Evolutionary conservation across 2,113 vertebrate species (phyloP), one percentile per base, ranked within the genome.

Genomic region (Petrocephalus microphthalmus): DNA sequence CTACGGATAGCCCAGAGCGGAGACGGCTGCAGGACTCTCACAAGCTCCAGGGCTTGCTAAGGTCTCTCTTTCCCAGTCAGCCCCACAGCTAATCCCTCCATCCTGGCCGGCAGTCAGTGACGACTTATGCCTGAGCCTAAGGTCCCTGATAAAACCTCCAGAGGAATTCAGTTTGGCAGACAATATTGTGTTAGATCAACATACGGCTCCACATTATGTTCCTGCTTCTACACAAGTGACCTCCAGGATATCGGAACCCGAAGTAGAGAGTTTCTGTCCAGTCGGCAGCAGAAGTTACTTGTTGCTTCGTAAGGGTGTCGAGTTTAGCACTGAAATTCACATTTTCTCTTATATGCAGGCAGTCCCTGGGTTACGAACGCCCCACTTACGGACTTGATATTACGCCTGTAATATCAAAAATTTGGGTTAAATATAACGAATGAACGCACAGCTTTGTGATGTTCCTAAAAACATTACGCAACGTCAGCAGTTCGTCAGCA

Each of bases 141-240:
- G 37, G 33, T 7, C 37, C 71, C 29, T 33, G 71, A 37, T 78
- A 54, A 54, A 54, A 87, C 37, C 17, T 64, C 19, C 37, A 47
- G 37, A 64, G 85, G 85, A 87, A 87, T 87, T 87, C 85, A 64
- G 17, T 64, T 87, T 64, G 85, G 37, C 19, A 60, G 85, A 22
- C 52, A 6, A 51, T 51, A 25, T 42, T n/a, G 54, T n/a, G 85
- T 47, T 78, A 78, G 29, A 42, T 78, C 71, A 78, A 42, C 71
- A 78, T 78, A 78, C 17, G 29, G 4, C 71, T 37, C 29, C 29
- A 78, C 71, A 1, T 19, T 19, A 19, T 37, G 33, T 78, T 78
- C 29, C 71, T 7, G 71, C 71, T 42, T 78, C 33, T 78, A 13
- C 15, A 78, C 15, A 78, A 33, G 33, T 74, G 71, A 25, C 29